Evolutionary conservation across 92 coral and sea anemone genomes (phyloP).

Genomic region (Epizoanthus scotinus): DNA sequence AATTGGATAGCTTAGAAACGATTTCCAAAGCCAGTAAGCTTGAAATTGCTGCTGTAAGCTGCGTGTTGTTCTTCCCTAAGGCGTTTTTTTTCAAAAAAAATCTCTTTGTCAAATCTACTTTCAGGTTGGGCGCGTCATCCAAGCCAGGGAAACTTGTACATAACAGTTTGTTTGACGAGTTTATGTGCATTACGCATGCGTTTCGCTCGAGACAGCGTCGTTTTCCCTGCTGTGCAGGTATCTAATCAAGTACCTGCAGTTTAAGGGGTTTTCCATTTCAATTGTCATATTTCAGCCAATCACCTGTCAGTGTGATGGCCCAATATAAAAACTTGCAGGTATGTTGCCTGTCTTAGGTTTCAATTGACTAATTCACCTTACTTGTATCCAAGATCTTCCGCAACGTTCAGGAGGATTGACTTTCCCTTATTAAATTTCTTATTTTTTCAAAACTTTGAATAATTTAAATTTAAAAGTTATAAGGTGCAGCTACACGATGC

Average conservation of each 20-base stretch:
- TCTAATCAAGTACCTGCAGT: constrained; percentile 32
- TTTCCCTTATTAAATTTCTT: too few species aligned
- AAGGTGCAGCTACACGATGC: too few species aligned
- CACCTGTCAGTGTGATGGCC: constrained; percentile 1
- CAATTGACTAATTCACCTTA: too few species aligned
- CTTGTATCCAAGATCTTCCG: too few species aligned
- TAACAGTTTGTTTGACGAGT: constrained; percentile 1
- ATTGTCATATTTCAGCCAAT: background rate
- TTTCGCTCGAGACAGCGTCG: background rate
- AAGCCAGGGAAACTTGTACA: constrained; percentile 36
- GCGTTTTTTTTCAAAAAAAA: background rate
- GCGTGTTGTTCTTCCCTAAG: constrained; percentile 13
- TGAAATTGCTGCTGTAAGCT: background rate
- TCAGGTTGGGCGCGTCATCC: constrained; percentile 65
- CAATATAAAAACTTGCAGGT: background rate
- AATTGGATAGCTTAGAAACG: background rate
- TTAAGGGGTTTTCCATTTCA: background rate
- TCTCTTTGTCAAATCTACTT: background rate
- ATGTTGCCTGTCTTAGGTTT: too few species aligned
- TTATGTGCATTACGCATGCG: constrained; percentile 25
- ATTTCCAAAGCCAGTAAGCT: background rate
- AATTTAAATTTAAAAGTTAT: too few species aligned
- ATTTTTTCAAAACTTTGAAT: too few species aligned
- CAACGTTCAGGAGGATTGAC: too few species aligned
- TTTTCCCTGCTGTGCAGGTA: constrained; percentile 28